Evolutionary conservation across 2,888 invertebrate species (phyloP).

Genomic region (Melolontha melolontha): DNA sequence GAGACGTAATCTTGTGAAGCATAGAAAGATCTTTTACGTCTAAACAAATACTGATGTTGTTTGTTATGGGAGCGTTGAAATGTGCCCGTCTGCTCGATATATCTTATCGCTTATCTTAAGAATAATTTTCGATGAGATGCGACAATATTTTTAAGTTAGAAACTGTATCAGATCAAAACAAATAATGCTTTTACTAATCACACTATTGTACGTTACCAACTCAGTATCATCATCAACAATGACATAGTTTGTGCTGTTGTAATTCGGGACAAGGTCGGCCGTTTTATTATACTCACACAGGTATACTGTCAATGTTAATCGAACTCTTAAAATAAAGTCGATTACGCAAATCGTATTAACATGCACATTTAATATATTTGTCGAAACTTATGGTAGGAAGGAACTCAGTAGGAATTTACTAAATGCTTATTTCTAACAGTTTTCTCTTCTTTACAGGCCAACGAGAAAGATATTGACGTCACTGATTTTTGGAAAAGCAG

Average conservation of each 20-base stretch:
- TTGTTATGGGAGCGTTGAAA: no score
- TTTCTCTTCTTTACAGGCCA: conserved; percentile 57
- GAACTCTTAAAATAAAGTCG: conserved; percentile 13
- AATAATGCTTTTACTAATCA: background rate
- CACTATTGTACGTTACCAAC: background rate
- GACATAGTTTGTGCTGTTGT: conserved; percentile 26
- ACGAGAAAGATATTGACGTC: conserved; percentile 63
- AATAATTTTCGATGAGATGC: no score
- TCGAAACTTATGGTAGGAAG: background rate
- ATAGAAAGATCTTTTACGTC: no score
- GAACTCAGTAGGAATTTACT: background rate
- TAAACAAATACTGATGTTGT: no score
- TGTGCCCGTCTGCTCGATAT: no score
- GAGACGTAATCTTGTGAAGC: no score
- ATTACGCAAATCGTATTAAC: conserved; percentile 7
- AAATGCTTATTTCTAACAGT: background rate
- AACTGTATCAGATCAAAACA: no score
- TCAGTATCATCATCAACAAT: background rate
- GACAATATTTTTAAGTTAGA: no score
- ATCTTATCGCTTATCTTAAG: no score
- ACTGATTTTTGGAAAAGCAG: conserved; percentile 62
- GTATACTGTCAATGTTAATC: background rate
- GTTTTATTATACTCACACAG: conserved; percentile 7
- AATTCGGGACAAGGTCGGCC: conserved; percentile 20
- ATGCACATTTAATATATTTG: background rate